Evolutionary conservation across 2,113 vertebrate species (phyloP), one percentile per base, ranked within the genome.

Genomic region (Hiodon alosoides): DNA sequence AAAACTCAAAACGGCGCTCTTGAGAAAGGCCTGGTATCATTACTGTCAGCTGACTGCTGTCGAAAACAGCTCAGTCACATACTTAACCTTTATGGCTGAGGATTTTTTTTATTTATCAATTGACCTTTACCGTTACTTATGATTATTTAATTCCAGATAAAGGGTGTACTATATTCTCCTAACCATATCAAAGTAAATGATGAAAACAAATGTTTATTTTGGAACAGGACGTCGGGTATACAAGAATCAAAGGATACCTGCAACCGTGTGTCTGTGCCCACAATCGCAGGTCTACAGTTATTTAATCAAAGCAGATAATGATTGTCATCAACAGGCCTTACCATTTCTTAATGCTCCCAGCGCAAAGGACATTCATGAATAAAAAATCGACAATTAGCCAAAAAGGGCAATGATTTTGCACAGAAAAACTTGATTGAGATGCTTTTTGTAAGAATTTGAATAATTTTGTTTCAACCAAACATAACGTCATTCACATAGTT

Each of bases 101-200:
- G 82, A 80, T 85, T 83, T 85, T 85, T 87, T 87, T 89, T 86
- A 87, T 90, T 90, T 89, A 86, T 85, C 83, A 85, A 90, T 90
- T 88, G 87, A 90, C 88, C 87, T 90, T 90, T 89, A 87, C 78
- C 82, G 83, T 89, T 89, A 88, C 87, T 88, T 85, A 87, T 58
- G 57, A 65, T 67, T 66, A 77, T 88, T 89, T 88, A 83, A 90
- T 90, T 87, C 83, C 84, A 83, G 81, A 89, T 89, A 90, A 90
- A 88, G 31, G 86, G 84, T 82, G 9, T 82, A 84, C 86, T 90
- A 87, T 86, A 89, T 88, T 85, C 81, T 75, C 87, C 85, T 89
- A 89, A 88, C 88, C 79, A 81, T 83, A 84, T 88, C 83, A 87
- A 77, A 80, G 83, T 79, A 81, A 13, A 55, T 70, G 9, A 48